Evolutionary conservation across 2,888 invertebrate species (phyloP).

Genomic region (Chydorus sphaericus): DNA sequence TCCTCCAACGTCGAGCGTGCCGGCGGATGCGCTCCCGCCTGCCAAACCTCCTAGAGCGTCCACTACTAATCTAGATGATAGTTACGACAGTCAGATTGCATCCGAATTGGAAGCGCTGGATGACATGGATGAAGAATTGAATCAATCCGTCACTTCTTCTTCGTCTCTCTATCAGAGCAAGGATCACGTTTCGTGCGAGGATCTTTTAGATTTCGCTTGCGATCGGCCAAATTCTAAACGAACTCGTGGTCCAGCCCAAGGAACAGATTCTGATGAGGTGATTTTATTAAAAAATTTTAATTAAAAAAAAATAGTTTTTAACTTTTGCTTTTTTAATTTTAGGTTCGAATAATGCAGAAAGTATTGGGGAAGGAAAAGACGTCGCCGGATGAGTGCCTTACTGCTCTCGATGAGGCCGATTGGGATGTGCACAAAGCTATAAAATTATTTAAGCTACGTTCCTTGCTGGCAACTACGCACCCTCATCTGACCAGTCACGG

Average conservation of each 20-base stretch:
- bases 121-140: slow-evolving; percentile 35
- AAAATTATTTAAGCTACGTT: slow-evolving; percentile 55
- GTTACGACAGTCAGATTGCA: slow-evolving; percentile 45
- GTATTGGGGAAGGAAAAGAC: slow-evolving; percentile 34
- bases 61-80: slow-evolving; percentile 26
- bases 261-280: slow-evolving; percentile 73
- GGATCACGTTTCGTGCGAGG: slow-evolving; percentile 82
- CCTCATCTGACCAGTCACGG: neutral
- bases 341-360: slow-evolving; percentile 73
- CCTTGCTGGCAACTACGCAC: slow-evolving; percentile 19
- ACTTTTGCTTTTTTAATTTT: neutral
- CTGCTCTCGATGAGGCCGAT: slow-evolving; percentile 62
- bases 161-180: slow-evolving; percentile 34
- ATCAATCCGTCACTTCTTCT: slow-evolving; percentile 18
- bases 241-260: slow-evolving; percentile 51
- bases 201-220: slow-evolving; percentile 73
- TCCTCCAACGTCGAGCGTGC: slow-evolving; percentile 7
- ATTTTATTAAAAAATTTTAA: neutral
- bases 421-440: slow-evolving; percentile 85
- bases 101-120: slow-evolving; percentile 44
- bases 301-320: neutral
- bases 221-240: slow-evolving; percentile 50
- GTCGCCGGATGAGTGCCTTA: slow-evolving; percentile 39
- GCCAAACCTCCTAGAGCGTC: slow-evolving; percentile 15
- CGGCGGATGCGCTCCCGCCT: slow-evolving; percentile 2